Conservation (phyloP, 2,797 vertebrate genomes). For the Chloroceryle amazona region DNA sequence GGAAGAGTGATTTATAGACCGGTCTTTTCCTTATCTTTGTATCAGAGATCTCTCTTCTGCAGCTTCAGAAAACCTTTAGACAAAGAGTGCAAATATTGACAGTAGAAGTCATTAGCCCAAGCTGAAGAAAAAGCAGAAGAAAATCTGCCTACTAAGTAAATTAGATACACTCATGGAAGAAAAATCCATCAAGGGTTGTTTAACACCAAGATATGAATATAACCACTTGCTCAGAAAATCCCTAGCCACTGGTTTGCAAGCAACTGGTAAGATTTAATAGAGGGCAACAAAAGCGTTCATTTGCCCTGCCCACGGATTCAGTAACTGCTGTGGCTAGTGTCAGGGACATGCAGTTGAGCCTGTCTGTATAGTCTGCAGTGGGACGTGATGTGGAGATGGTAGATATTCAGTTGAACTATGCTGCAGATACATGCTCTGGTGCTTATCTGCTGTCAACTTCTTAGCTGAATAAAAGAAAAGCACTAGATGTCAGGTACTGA, state of each 20-base stretch:
- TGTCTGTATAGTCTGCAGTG: not conserved
- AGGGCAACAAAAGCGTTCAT: not conserved
- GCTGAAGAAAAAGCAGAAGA: not conserved
- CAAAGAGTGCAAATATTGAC: not conserved
- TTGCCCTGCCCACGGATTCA: not conserved
- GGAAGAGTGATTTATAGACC: not conserved
- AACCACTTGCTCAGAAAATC: not conserved
- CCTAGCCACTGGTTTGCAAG: not conserved
- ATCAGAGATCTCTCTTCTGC: not conserved
- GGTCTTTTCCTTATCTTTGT: not conserved
- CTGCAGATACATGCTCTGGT: not conserved
- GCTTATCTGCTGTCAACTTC: slow-evolving; percentile 57
- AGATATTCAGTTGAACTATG: not conserved
- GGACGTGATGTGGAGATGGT: not conserved
- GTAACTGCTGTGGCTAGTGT: not conserved
- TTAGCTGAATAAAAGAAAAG: slow-evolving; percentile 68
- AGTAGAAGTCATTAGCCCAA: not conserved
- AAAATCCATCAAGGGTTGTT: not conserved
- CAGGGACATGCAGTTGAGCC: not conserved
- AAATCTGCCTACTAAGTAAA: not conserved
- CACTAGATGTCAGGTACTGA: slow-evolving; percentile 38
- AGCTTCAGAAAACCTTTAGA: slow-evolving; percentile 29
- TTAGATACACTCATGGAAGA: not conserved
- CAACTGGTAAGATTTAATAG: not conserved
- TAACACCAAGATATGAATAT: not conserved